Percentiles rank a stretch among this genome's conserved stretches.
Evolutionary conservation across 2,888 invertebrate species (phyloP).

Genomic region (Hydropsyche betteni): DNA sequence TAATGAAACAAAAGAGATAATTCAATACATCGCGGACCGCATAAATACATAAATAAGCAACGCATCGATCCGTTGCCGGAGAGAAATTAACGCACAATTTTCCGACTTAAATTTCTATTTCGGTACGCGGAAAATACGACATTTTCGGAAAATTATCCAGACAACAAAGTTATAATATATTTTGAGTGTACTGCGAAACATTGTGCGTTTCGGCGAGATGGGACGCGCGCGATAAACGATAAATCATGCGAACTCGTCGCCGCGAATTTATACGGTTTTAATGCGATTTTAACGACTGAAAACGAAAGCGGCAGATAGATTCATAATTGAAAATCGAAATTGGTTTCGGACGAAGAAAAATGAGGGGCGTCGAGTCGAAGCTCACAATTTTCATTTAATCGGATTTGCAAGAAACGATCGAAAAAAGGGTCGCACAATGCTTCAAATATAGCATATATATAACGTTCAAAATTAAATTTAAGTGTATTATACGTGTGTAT

Average conservation of each 20-base stretch:
- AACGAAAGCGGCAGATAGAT: no score
- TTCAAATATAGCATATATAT: no score
- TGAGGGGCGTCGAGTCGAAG: no score
- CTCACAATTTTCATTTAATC: no score
- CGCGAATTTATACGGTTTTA: not conserved
- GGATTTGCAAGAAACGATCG: no score
- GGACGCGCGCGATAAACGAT: constrained; percentile 13
- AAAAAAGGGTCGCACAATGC: no score
- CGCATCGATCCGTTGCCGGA: no score
- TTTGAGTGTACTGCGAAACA: not conserved
- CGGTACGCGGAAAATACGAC: not conserved
- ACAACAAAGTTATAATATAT: not conserved
- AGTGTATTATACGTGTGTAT: no score
- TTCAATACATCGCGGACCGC: not conserved
- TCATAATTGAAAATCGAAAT: no score
- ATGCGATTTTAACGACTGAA: constrained; percentile 24
- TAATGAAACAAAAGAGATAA: not conserved
- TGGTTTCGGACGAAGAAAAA: no score
- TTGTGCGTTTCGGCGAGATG: not conserved
- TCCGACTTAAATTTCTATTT: not conserved
- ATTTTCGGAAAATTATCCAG: constrained; percentile 9
- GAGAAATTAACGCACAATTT: not conserved
- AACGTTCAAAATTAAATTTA: no score
- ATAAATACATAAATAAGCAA: not conserved
- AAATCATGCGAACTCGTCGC: constrained; percentile 15